phyloP scores from a whole-genome alignment of 1,140 invertebrate genomes.

The Megathymus violae region DNA sequence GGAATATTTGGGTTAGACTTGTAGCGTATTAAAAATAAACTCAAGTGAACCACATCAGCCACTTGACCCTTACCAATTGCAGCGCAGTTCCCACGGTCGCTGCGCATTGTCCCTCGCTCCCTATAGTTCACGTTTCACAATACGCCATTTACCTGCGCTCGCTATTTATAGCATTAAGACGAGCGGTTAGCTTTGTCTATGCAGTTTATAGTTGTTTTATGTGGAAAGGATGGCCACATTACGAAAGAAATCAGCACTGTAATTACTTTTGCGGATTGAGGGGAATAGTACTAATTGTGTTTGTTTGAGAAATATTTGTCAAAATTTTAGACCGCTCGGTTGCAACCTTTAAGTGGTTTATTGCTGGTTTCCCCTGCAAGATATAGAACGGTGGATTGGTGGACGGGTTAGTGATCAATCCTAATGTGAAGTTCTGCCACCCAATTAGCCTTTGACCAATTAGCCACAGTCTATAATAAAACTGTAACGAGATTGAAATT shows the following conservation, averaged over 20 bases:
- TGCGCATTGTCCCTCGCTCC: slow-evolving; percentile 42
- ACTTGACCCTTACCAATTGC: slow-evolving; percentile 53
- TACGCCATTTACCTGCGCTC: slow-evolving; percentile 51
- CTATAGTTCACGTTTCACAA: slow-evolving; percentile 54
- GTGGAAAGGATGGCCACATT: background rate
- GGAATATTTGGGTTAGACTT: background rate
- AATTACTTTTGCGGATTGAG: too few relatives aligned
- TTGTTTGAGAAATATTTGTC: too few relatives aligned
- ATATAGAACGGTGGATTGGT: too few relatives aligned
- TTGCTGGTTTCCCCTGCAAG: too few relatives aligned
- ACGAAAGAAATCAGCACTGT: background rate
- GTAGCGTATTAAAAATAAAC: slow-evolving; percentile 3
- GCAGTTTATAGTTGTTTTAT: slow-evolving; percentile 5
- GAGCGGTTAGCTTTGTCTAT: slow-evolving; percentile 12
- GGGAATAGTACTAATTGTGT: too few relatives aligned
- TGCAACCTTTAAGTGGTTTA: too few relatives aligned
- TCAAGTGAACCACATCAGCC: slow-evolving; percentile 23
- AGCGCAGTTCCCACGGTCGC: slow-evolving; percentile 54
- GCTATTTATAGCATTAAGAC: slow-evolving; percentile 48
- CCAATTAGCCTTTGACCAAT: too few relatives aligned
- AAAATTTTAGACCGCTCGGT: too few relatives aligned
- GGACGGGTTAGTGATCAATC: too few relatives aligned
- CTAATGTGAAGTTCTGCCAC: too few relatives aligned
- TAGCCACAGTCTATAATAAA: too few relatives aligned
- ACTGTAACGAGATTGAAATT: too few relatives aligned